Evolutionary conservation across 2,797 vertebrate species (phyloP).

Genomic region (Gila robusta): DNA sequence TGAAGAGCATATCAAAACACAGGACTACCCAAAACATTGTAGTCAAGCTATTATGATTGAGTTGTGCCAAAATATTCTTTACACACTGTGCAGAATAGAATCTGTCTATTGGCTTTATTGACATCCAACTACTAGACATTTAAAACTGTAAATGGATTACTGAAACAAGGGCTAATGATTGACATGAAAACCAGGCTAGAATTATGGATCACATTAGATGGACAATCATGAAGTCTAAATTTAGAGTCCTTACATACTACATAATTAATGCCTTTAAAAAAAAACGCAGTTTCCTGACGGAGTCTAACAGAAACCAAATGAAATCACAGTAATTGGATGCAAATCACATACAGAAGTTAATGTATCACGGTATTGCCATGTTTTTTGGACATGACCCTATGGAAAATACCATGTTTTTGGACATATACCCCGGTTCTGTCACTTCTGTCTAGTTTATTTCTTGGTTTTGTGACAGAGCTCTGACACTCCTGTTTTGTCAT

Average conservation of each 20-base stretch:
- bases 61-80: not conserved
- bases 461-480: no score
- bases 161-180: conserved; percentile 1
- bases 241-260: not conserved
- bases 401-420: not conserved
- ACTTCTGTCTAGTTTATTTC: no score
- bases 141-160: not conserved
- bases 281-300: not conserved
- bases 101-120: not conserved
- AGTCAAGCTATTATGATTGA: not conserved
- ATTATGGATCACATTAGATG: conserved; percentile 15
- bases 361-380: not conserved
- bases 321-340: not conserved
- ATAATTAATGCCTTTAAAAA: conserved; percentile 11
- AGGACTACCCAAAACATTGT: not conserved
- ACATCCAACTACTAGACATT: not conserved
- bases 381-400: not conserved
- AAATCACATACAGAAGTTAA: not conserved
- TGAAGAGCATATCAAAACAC: conserved; percentile 9
- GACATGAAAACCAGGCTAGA: conserved; percentile 21
- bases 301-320: not conserved
- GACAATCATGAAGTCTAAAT: conserved; percentile 16
- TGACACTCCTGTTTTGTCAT: no score
- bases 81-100: not conserved
- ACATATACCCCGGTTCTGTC: not conserved